Base-by-base conservation (phyloP, 2,888 invertebrate genomes). In the Tethea ocularis region DNA sequence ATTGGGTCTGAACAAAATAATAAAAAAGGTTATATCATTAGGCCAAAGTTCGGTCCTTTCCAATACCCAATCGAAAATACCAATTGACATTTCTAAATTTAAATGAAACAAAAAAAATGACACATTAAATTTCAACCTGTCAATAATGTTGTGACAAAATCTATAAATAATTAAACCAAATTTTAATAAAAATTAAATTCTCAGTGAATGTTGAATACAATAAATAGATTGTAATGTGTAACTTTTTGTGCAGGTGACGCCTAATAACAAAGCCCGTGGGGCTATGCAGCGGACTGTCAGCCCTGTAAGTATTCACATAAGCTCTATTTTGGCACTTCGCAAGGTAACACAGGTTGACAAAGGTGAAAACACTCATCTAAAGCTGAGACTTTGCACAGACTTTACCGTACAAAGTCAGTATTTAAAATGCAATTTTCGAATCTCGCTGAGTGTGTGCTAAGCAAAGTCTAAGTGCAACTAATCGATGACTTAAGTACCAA, bases 251-350 rank as follows among this genome's bases (percentile, higher is more conserved):
- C 69, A 85, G 86, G 84, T 77, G 33, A 61, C 82, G 22, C 80
- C 82, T 51, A 75, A 58, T 65, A 79, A 61, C 71, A 85, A 79
- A 69, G 65, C 78, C 68, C 81, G 81, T 24, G 81, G 77, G 78
- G 80, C 69, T 64, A 87, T 87, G 87, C 86, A 84, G 68, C 77
- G 80, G 38, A 59, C 63, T 15, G 63, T 68, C 3, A 78, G 75
- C 59, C 71, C 80, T 17, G 87, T 87, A 63, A 86, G 85, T 82
- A 55, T 38, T n/a, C 17, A 10, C 3, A 26, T 52, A 52, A 23
- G 24, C 23, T 15, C 15, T 24, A 15, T 23, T 33, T 13, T 33
- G 29, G 29, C 13, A 33, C 13, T 10, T 29, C 33, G 13, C 29
- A 29, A n/a, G n/a, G n/a, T n/a, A n/a, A n/a, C n/a, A n/a, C n/a